Conservation (phyloP, 2,888 invertebrate genomes). For the Pollenia amentaria region DNA sequence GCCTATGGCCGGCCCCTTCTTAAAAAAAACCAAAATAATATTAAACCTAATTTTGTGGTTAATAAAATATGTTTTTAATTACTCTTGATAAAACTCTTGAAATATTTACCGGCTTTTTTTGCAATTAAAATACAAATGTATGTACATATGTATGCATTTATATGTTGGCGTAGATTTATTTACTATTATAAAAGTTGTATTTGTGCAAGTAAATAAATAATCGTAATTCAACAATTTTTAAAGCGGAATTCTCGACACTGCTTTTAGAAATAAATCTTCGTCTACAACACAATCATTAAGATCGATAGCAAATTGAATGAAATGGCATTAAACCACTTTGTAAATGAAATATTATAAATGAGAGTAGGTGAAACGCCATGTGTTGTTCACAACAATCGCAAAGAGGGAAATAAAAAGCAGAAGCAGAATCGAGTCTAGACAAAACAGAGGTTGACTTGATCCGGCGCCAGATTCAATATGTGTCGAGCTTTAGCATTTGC, state of each 20-base stretch:
- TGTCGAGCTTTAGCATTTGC: constrained; percentile 52
- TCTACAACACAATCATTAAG: constrained; percentile 41
- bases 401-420: constrained; percentile 3
- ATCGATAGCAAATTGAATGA: constrained; percentile 45
- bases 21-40: constrained; percentile 1
- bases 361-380: constrained; percentile 65
- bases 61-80: neutral
- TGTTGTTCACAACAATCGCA: constrained; percentile 27
- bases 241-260: constrained; percentile 52
- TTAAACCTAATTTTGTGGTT: constrained; percentile 27
- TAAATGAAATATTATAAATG: constrained; percentile 33
- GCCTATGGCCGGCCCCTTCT: neutral
- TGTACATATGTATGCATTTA: neutral
- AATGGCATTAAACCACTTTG: constrained; percentile 38
- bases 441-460: constrained; percentile 52
- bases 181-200: neutral
- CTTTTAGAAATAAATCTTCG: constrained; percentile 44
- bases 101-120: constrained; percentile 15
- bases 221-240: constrained; percentile 9
- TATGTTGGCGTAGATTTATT: constrained; percentile 46
- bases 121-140: neutral
- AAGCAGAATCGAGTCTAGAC: constrained; percentile 61
- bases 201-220: constrained; percentile 8
- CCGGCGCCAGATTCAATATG: constrained; percentile 64
- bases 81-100: neutral